These are phyloP conservation scores for Ennomos fuscantarius DNA, from an alignment of 2,888 invertebrate species.

Conservation along the genomic window DNA sequence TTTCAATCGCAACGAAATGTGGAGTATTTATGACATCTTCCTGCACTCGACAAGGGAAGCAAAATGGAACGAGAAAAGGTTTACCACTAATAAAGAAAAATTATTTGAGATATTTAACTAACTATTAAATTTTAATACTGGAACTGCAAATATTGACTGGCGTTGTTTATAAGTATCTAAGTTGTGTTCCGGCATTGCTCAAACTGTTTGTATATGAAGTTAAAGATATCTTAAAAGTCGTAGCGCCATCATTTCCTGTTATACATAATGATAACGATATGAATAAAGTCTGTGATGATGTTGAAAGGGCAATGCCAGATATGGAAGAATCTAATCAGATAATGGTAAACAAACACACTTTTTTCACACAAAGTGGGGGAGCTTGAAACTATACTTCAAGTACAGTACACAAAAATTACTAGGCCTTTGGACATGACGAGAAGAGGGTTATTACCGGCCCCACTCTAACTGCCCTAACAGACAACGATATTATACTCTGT, in stretches of 20 bases:
- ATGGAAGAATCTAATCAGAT: slow-evolving; percentile 65
- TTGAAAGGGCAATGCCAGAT: slow-evolving; percentile 79
- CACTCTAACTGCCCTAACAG: too few relatives aligned
- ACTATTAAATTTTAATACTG: too few relatives aligned
- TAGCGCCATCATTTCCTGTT: slow-evolving; percentile 62
- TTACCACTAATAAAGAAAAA: too few relatives aligned
- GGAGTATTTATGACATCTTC: neutral
- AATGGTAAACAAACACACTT: slow-evolving; percentile 51
- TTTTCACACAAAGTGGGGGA: slow-evolving; percentile 51
- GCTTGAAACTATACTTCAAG: slow-evolving; percentile 2
- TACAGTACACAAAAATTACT: too few relatives aligned
- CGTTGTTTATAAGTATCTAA: slow-evolving; percentile 9
- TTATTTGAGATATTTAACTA: too few relatives aligned
- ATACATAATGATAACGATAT: slow-evolving; percentile 63
- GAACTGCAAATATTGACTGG: too few relatives aligned
- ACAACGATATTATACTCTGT: too few relatives aligned
- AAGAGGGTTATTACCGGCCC: too few relatives aligned
- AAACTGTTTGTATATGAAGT: slow-evolving; percentile 14
- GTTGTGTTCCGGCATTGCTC: slow-evolving; percentile 10
- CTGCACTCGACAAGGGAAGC: too few relatives aligned
- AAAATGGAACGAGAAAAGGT: too few relatives aligned
- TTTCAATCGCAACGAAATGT: slow-evolving; percentile 13
- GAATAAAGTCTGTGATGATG: slow-evolving; percentile 49
- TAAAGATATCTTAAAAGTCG: slow-evolving; percentile 27
- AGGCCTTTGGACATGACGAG: too few relatives aligned